Percentiles rank a stretch among this genome's conserved stretches.
Conservation (phyloP, 2,113 vertebrate species). For the Hoplias malabaricus region DNA sequence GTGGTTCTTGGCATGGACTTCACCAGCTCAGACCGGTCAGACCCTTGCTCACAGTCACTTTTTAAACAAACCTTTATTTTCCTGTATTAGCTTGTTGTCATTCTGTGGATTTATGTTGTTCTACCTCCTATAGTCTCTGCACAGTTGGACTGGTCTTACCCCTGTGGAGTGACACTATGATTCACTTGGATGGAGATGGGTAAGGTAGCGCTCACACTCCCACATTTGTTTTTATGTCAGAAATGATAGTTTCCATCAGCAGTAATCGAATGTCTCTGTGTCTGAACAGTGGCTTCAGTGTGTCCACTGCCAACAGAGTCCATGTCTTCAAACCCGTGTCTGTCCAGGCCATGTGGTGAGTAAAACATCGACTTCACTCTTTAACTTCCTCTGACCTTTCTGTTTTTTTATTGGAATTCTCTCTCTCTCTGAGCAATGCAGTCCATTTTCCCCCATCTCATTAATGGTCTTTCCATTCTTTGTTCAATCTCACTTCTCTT, state of each 20-base stretch:
- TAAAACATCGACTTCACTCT: background rate
- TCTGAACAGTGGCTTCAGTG: constrained; percentile 85
- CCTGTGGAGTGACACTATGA: constrained; percentile 95
- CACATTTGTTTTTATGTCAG: background rate
- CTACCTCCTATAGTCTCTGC: constrained; percentile 78
- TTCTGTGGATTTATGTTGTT: background rate
- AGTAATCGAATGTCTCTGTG: constrained; percentile 24
- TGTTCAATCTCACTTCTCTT: constrained; percentile 35
- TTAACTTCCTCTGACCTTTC: background rate
- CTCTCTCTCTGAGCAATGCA: constrained; percentile 80
- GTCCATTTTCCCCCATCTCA: constrained; percentile 68
- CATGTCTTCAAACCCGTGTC: constrained; percentile 98
- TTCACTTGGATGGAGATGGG: constrained; percentile 98
- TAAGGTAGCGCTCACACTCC: constrained; percentile 68
- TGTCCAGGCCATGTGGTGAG: constrained; percentile 98
- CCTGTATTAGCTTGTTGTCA: background rate
- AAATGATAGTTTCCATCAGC: background rate
- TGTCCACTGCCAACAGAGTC: constrained; percentile 92
- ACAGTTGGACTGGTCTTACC: constrained; percentile 94
- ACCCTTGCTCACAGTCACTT: too few species aligned
- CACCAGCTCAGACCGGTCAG: constrained; percentile 87
- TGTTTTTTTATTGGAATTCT: background rate
- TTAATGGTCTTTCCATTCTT: background rate
- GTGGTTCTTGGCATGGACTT: constrained; percentile 97
- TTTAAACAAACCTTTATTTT: too few species aligned